Percentiles rank a stretch among this genome's conserved stretches.
These are phyloP conservation scores for Drosophila punjabiensis DNA, from an alignment of 1,140 invertebrate species.

Conservation along the genomic window DNA sequence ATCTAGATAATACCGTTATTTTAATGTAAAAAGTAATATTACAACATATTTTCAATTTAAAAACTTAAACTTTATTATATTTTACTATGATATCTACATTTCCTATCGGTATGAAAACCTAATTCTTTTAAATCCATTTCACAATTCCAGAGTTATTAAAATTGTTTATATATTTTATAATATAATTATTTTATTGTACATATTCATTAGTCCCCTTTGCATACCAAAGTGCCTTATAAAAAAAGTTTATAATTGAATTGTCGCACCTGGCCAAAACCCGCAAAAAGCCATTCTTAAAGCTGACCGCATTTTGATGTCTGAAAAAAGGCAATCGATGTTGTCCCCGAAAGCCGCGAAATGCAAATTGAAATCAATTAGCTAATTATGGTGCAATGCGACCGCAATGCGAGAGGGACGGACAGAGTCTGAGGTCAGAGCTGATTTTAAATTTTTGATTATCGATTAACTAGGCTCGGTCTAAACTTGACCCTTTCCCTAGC, in stretches of 20 bases:
- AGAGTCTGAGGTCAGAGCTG: constrained; percentile 26
- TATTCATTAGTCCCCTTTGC: not conserved
- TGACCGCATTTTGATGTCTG: constrained; percentile 67
- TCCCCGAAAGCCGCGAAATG: constrained; percentile 59
- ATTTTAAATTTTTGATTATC: constrained; percentile 26
- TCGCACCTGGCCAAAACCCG: constrained; percentile 28
- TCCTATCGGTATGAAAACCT: not conserved
- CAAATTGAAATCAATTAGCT: constrained; percentile 79
- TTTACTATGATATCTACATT: not conserved
- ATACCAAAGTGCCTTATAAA: not conserved
- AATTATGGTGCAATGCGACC: constrained; percentile 62
- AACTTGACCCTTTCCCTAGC: not conserved
- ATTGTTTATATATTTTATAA: not conserved
- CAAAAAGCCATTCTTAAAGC: constrained; percentile 64
- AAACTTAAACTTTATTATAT: not conserved
- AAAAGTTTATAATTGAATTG: constrained; percentile 15
- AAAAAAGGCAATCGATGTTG: constrained; percentile 48
- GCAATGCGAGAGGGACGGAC: constrained; percentile 28
- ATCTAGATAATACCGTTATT: too few species aligned
- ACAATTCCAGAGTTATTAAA: not conserved
- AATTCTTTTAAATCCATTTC: not conserved
- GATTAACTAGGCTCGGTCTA: constrained; percentile 15
- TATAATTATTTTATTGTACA: not conserved
- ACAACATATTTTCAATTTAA: not conserved
- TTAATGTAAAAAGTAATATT: too few species aligned